Percentiles rank a stretch among this genome's conserved stretches.
Evolutionary conservation across 2,888 invertebrate genomes (phyloP).

Genomic region (Caenorhabditis parvicauda): DNA sequence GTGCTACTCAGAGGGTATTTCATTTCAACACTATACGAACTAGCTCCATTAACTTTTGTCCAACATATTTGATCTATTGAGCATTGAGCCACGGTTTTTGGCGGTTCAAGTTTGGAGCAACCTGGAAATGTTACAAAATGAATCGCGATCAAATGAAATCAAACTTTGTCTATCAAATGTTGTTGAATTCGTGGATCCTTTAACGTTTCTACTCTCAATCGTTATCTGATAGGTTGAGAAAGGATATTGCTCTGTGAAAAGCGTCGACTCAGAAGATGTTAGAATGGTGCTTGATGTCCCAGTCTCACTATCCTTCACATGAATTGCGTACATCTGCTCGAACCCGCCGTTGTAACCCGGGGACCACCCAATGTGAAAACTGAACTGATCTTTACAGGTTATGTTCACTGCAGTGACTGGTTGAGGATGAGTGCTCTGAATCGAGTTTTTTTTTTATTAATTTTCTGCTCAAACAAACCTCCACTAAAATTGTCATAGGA

Average conservation of each 20-base stretch:
- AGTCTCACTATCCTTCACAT: slow-evolving; percentile 27
- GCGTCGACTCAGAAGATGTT: slow-evolving; percentile 16
- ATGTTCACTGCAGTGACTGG: slow-evolving; percentile 26
- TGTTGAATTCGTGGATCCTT: slow-evolving; percentile 39
- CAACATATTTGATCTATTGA: slow-evolving; percentile 30
- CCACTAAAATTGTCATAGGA: slow-evolving; percentile 36
- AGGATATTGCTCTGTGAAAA: slow-evolving; percentile 25
- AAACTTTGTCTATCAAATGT: slow-evolving; percentile 31
- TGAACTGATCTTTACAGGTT: slow-evolving; percentile 30
- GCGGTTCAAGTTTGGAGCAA: slow-evolving; percentile 31
- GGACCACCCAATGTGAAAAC: slow-evolving; percentile 34
- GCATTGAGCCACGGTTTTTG: slow-evolving; percentile 20
- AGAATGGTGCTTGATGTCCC: slow-evolving; percentile 16
- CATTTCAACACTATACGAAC: slow-evolving; percentile 36
- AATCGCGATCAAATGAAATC: background rate
- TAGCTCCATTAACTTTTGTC: slow-evolving; percentile 33
- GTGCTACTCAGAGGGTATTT: slow-evolving; percentile 12
- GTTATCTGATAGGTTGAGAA: slow-evolving; percentile 41
- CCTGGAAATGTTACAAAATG: slow-evolving; percentile 8
- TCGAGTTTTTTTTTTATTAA: background rate
- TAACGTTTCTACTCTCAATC: slow-evolving; percentile 41
- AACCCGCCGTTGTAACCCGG: slow-evolving; percentile 45
- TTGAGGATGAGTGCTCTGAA: slow-evolving; percentile 48
- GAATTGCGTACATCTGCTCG: slow-evolving; percentile 39
- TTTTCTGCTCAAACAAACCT: slow-evolving; percentile 26